Conservation (phyloP, 2,797 vertebrate genomes). For the Enteromius fasciolatus region DNA sequence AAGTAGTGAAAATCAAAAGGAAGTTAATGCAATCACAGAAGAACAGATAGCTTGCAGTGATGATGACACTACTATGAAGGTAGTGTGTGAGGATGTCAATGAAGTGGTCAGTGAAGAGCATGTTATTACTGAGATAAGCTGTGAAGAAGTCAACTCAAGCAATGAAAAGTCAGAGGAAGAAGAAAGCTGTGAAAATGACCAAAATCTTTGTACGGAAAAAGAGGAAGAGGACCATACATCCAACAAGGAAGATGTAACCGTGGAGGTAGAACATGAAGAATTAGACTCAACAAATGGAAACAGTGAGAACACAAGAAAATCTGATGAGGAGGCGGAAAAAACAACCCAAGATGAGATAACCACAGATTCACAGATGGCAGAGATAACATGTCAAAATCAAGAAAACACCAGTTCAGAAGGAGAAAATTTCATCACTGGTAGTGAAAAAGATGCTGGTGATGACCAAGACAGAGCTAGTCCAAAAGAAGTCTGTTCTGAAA, state of each 20-base stretch:
- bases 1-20: neutral
- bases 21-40: neutral
- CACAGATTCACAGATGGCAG: neutral
- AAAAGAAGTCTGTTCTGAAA: constrained; percentile 11
- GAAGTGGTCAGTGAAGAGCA: neutral
- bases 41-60: neutral
- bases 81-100: neutral
- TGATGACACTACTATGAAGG: neutral
- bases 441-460: neutral
- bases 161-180: constrained; percentile 7
- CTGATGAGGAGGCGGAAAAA: constrained; percentile 6
- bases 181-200: neutral
- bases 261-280: neutral
- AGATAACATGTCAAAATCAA: constrained; percentile 15
- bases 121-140: neutral
- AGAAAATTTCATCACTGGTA: neutral
- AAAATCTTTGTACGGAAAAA: neutral
- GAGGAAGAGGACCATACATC: neutral
- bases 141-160: constrained; percentile 6
- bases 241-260: neutral
- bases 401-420: constrained; percentile 3
- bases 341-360: neutral
- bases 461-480: neutral
- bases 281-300: constrained; percentile 14
- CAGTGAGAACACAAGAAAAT: neutral